Conservation (phyloP, 2,113 vertebrate species). For the Rana temporaria region DNA sequence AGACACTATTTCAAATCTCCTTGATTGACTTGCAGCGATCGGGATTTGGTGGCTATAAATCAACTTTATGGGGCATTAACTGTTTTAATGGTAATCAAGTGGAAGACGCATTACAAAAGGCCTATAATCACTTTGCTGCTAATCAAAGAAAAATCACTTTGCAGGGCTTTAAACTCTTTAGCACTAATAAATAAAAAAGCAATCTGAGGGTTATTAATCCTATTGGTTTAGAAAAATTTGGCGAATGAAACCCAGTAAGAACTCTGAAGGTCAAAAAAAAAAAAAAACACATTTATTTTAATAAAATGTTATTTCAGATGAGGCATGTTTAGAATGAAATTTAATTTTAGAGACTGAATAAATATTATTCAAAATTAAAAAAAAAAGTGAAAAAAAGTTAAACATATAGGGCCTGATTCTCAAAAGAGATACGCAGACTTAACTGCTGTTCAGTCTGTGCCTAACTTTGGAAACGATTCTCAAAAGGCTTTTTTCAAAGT, state of each 20-base stretch:
- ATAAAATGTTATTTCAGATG: no score
- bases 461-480: no score
- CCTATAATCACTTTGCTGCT: conserved; percentile 20
- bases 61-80: conserved; percentile 44
- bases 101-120: conserved; percentile 36
- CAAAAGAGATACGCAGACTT: no score
- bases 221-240: neutral
- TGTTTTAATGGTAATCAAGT: conserved; percentile 40
- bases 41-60: conserved; percentile 40
- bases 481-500: no score
- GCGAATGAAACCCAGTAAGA: neutral
- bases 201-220: conserved; percentile 7
- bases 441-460: no score
- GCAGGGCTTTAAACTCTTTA: conserved; percentile 13
- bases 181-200: conserved; percentile 11
- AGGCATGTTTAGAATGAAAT: no score
- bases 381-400: no score
- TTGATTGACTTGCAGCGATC: conserved; percentile 31
- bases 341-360: no score
- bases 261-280: neutral
- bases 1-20: conserved; percentile 17
- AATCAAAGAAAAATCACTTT: conserved; percentile 33
- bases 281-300: no score
- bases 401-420: no score
- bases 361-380: no score